phyloP scores from a whole-genome alignment of 2,113 vertebrate genomes.

The Planiliza haematocheilus region DNA sequence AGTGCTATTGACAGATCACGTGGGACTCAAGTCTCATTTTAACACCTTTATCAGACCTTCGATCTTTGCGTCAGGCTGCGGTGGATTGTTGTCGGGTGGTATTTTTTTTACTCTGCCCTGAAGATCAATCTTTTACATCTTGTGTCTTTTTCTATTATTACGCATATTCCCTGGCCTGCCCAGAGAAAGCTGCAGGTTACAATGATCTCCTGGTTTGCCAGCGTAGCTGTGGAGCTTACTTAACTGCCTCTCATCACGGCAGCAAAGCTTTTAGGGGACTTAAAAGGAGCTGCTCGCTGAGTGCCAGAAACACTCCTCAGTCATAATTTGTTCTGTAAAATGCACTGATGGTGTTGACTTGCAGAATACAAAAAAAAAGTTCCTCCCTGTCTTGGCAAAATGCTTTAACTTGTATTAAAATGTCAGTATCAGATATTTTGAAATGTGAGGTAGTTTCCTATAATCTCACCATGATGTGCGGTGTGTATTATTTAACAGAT shows the following conservation, averaged over 20 bases:
- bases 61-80: background rate
- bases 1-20: slow-evolving; percentile 22
- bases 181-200: slow-evolving; percentile 22
- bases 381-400: slow-evolving; percentile 14
- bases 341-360: slow-evolving; percentile 5
- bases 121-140: slow-evolving; percentile 12
- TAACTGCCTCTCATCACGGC: slow-evolving; percentile 38
- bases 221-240: slow-evolving; percentile 29
- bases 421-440: slow-evolving; percentile 35
- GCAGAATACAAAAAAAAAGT: slow-evolving; percentile 24
- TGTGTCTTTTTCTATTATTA: background rate
- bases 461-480: slow-evolving; percentile 27
- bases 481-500: slow-evolving; percentile 70
- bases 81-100: background rate
- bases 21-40: slow-evolving; percentile 12
- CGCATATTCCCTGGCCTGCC: background rate
- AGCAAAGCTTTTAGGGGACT: slow-evolving; percentile 58
- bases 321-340: slow-evolving; percentile 51
- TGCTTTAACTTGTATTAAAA: slow-evolving; percentile 15
- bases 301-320: slow-evolving; percentile 31
- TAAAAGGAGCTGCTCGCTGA: slow-evolving; percentile 55
- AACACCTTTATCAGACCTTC: background rate
- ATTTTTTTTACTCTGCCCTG: background rate
- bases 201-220: slow-evolving; percentile 32
- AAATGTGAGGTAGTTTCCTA: slow-evolving; percentile 23